phyloP scores from a whole-genome alignment of 2,113 vertebrate genomes.

The Arizona elegans region DNA sequence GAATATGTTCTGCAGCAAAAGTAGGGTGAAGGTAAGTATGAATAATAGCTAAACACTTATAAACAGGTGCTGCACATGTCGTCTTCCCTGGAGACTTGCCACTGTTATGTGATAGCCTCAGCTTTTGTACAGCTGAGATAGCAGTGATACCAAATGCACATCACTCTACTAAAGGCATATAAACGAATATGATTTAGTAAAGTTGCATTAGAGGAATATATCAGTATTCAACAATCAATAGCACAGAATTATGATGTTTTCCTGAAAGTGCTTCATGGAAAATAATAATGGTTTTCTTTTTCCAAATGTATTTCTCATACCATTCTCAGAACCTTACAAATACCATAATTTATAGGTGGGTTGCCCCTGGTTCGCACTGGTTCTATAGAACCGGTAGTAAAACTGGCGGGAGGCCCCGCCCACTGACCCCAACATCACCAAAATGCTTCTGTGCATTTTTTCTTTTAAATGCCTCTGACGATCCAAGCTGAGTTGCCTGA shows the following conservation, averaged over 20 bases:
- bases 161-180: constrained; percentile 25
- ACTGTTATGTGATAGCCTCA: constrained; percentile 54
- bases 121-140: constrained; percentile 57
- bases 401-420: no score
- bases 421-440: no score
- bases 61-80: constrained; percentile 55
- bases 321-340: not conserved
- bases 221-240: not conserved
- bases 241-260: not conserved
- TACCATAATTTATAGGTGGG: not conserved
- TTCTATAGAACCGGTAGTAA: no score
- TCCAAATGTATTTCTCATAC: not conserved
- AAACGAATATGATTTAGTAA: not conserved
- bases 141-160: constrained; percentile 38
- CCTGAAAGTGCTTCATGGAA: not conserved
- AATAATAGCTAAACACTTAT: constrained; percentile 49
- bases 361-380: no score
- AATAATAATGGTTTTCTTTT: not conserved
- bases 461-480: no score
- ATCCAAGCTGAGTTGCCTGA: no score
- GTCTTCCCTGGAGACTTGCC: constrained; percentile 43
- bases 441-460: no score
- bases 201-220: constrained; percentile 22
- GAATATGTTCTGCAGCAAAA: constrained; percentile 21
- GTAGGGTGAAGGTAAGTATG: constrained; percentile 47